Conservation (phyloP, 2,113 vertebrate species). For the Petrocephalus microphthalmus region DNA sequence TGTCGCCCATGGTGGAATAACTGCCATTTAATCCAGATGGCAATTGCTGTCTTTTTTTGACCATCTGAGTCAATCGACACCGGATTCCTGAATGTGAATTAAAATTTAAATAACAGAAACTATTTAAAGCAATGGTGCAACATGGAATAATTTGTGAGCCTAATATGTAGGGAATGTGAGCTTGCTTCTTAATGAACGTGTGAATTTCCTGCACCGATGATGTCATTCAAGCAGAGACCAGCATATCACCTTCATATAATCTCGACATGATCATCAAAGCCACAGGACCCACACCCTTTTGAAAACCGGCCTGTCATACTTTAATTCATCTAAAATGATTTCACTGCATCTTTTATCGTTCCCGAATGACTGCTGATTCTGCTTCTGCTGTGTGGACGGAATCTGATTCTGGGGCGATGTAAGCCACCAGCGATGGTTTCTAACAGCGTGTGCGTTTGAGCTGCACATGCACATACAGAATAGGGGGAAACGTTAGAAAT, state of each 20-base stretch:
- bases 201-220: constrained; percentile 54
- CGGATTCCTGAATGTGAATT: constrained; percentile 46
- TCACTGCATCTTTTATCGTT: constrained; percentile 59
- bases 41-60: constrained; percentile 64
- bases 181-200: constrained; percentile 63
- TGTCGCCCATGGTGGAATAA: constrained; percentile 55
- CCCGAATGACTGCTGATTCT: constrained; percentile 59
- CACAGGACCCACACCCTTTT: constrained; percentile 55
- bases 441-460: background rate
- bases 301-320: constrained; percentile 54
- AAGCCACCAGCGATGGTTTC: constrained; percentile 25
- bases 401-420: constrained; percentile 53
- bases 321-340: constrained; percentile 65
- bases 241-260: constrained; percentile 53
- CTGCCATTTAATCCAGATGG: constrained; percentile 61
- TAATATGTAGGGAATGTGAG: constrained; percentile 52
- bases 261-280: constrained; percentile 51
- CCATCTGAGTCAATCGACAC: constrained; percentile 61
- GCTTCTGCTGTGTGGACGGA: constrained; percentile 57
- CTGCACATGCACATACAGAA: background rate
- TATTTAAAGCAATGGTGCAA: constrained; percentile 53
- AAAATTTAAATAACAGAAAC: constrained; percentile 47
- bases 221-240: constrained; percentile 58
- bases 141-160: constrained; percentile 56
- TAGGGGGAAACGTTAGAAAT: background rate